Evolutionary conservation across 2,113 vertebrate species (phyloP), one percentile per base, ranked within the genome.

Genomic region (Agapornis roseicollis): DNA sequence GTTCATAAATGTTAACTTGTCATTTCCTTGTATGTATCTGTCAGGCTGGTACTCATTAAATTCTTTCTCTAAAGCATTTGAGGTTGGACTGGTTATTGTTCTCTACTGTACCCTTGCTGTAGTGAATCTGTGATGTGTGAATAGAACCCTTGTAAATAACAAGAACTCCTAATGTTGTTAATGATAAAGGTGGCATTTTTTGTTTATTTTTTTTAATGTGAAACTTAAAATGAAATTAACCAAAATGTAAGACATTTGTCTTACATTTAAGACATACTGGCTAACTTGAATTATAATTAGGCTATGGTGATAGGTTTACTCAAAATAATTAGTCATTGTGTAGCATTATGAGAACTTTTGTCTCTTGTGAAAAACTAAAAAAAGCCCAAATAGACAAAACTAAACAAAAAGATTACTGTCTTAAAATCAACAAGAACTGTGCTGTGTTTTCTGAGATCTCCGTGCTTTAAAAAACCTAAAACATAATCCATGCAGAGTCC

Each of bases 401-500:
- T 44, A 28, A 70, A 23, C 3, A 49, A 66, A n/a, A 86, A 70
- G 46, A 77, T 2, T 22, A 9, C 2, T 33, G 0, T 13, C 47
- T 93, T 78, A 17, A 60, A 60, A 42, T 49, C 33, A 81, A 25
- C 15, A 66, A 46, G 20, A 88, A 73, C 16, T 11, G 2, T 8
- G 1, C 2, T 50, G 29, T 41, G 11, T 73, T 95, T 91, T 82
- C 39, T 65, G 56, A 69, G 11, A 20, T 90, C 31, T 65, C 17
- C 69, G 52, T 71, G 65, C 60, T 96, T 94, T 88, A 94, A 70
- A 77, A 85, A 77, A 95, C 27, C n/a, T 95, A 90, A 95, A 97
- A 14, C 56, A 63, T 87, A 85, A 93, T 56, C 88, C 56, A 55
- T 63, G 74, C 7, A 14, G 23, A 69, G 22, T 80, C 52, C 47